Percentiles rank a stretch among this genome's conserved stretches.
Conservation (phyloP, 2,888 invertebrate genomes). For the Eueremaeus valkanovi region DNA sequence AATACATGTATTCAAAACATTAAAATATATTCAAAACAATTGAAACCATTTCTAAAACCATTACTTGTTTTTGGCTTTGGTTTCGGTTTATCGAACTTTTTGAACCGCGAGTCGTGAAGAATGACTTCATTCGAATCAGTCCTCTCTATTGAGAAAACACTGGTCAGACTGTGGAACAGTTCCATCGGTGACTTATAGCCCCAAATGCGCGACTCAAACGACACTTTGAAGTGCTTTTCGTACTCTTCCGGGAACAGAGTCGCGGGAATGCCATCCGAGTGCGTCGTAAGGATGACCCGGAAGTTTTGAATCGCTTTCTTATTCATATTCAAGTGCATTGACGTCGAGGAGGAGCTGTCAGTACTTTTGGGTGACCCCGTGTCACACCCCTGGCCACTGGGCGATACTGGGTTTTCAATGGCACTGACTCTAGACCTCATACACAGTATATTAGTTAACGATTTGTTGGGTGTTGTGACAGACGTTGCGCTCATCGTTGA, state of each 20-base stretch:
- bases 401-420: background rate
- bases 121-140: background rate
- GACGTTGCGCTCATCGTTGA: background rate
- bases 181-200: background rate
- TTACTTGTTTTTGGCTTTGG: background rate
- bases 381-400: background rate
- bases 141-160: background rate
- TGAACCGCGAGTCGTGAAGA: constrained; percentile 11
- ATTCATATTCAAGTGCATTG: background rate
- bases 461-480: background rate
- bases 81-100: background rate
- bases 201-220: background rate
- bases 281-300: background rate
- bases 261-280: background rate
- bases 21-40: too few relatives aligned
- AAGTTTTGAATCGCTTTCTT: background rate
- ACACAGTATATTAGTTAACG: background rate
- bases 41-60: background rate
- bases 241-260: background rate
- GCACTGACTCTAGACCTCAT: background rate
- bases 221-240: background rate
- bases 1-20: too few relatives aligned
- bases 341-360: background rate
- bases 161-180: background rate
- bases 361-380: background rate